These are phyloP conservation scores for Desmophyllum pertusum DNA, from an alignment of 92 coral and sea anemone species.

Conservation along the genomic window DNA sequence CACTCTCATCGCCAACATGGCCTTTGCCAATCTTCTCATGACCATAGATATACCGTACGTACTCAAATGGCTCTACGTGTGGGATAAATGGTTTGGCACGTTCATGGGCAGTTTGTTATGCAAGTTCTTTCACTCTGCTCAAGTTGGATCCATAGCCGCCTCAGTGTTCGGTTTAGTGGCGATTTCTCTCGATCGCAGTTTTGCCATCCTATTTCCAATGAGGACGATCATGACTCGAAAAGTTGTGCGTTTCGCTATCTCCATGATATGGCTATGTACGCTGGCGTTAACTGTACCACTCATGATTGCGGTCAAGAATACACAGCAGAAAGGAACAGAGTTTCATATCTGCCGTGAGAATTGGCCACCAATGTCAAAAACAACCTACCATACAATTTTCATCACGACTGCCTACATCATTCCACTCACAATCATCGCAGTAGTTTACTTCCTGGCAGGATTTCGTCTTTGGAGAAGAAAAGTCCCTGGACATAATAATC, in stretches of 20 bases:
- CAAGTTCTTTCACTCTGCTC: conserved; percentile 73
- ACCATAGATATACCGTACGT: conserved; percentile 73
- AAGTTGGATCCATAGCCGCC: conserved; percentile 65
- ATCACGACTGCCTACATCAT: conserved; percentile 36
- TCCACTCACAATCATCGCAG: conserved; percentile 48
- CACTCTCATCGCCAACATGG: conserved; percentile 76
- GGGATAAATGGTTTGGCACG: conserved; percentile 65
- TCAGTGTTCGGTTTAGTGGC: conserved; percentile 70
- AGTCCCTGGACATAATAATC: conserved; percentile 57
- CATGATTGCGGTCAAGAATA: conserved; percentile 11
- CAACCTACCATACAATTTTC: neutral
- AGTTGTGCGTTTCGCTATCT: conserved; percentile 45
- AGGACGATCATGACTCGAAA: conserved; percentile 56
- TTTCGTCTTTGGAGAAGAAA: conserved; percentile 61
- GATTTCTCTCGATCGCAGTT: conserved; percentile 63
- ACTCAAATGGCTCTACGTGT: conserved; percentile 58
- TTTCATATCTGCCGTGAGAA: conserved; percentile 2
- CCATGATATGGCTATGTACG: conserved; percentile 51
- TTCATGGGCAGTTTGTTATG: conserved; percentile 60
- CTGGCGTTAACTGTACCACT: conserved; percentile 50
- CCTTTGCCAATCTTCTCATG: conserved; percentile 69
- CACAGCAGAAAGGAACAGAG: neutral
- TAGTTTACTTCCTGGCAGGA: conserved; percentile 51
- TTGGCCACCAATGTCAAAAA: conserved; percentile 20
- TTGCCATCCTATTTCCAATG: conserved; percentile 73